These are phyloP conservation scores for Pangasius macronema DNA, from an alignment of 2,797 vertebrate species.

Conservation along the genomic window DNA sequence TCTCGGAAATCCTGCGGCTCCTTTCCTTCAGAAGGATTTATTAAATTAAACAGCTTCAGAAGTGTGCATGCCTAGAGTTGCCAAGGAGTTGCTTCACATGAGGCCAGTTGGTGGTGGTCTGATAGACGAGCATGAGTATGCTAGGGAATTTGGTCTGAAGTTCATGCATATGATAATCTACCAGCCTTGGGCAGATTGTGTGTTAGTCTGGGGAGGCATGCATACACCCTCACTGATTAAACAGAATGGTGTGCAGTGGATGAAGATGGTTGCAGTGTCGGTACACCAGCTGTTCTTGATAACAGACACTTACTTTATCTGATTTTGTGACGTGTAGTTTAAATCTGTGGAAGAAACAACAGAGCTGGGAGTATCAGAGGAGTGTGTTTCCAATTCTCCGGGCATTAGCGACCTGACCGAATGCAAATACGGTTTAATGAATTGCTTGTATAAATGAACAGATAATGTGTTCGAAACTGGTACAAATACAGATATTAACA, in stretches of 20 bases:
- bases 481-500: not conserved
- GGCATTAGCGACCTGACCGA: not conserved
- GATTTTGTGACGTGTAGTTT: not conserved
- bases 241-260: not conserved
- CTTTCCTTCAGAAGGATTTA: not conserved
- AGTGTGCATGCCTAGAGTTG: not conserved
- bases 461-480: not conserved
- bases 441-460: not conserved
- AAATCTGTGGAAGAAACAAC: not conserved
- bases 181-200: slow-evolving; percentile 12
- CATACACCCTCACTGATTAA: not conserved
- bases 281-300: slow-evolving; percentile 11
- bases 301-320: not conserved
- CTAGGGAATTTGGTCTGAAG: not conserved
- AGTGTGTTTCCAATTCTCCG: not conserved
- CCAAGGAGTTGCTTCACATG: not conserved
- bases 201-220: not conserved
- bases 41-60: not conserved
- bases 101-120: not conserved
- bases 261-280: not conserved
- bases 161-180: slow-evolving; percentile 23
- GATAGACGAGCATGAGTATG: not conserved
- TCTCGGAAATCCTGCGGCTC: not conserved
- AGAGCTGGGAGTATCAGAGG: not conserved
- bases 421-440: not conserved